Evolutionary conservation across 2,113 vertebrate species (phyloP).

Genomic region (Ceuthmochares aereus): DNA sequence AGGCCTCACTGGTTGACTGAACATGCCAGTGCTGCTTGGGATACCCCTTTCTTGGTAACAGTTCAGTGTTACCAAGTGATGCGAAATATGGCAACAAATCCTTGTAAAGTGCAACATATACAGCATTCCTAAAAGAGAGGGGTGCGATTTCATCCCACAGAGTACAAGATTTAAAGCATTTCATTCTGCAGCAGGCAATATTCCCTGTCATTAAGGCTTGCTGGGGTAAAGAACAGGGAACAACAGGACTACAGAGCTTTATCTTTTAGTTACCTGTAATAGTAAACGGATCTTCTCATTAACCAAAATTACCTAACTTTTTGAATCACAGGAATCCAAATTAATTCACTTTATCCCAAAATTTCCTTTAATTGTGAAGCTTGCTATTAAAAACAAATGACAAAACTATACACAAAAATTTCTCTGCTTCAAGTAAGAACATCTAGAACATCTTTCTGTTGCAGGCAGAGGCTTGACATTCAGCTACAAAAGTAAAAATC

Average conservation of each 20-base stretch:
- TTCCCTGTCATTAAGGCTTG: neutral
- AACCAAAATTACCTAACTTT: neutral
- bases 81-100: neutral
- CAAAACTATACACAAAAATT: neutral
- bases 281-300: neutral
- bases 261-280: neutral
- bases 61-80: neutral
- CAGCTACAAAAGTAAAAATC: neutral
- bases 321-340: neutral
- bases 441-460: neutral
- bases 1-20: neutral
- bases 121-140: neutral
- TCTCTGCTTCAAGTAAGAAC: neutral
- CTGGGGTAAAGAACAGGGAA: neutral
- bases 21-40: neutral
- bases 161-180: neutral
- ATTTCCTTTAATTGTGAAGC: neutral
- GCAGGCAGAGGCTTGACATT: neutral
- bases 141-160: neutral
- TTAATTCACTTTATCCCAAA: neutral
- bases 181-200: neutral
- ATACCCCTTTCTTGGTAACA: constrained; percentile 44
- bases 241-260: neutral
- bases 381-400: neutral
- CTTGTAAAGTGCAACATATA: neutral